Conservation (phyloP, 2,797 vertebrate species). For the Sebastes steindachneri region DNA sequence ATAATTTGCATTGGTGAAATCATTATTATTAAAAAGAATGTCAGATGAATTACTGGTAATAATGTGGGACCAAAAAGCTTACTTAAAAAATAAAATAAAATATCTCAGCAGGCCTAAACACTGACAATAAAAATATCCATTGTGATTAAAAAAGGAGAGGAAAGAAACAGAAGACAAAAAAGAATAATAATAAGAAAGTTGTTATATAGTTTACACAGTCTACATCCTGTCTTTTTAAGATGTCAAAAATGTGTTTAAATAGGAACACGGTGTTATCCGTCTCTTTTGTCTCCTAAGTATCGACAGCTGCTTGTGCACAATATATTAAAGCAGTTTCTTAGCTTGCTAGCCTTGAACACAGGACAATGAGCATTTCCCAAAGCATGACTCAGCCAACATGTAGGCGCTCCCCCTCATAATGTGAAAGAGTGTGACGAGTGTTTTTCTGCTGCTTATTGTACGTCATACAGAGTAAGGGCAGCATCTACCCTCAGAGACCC, state of each 20-base stretch:
- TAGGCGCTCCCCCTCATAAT: neutral
- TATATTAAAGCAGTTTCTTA: neutral
- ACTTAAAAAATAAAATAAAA: neutral
- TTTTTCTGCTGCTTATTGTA: constrained; percentile 12
- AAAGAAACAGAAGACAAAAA: neutral
- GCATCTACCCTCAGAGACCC: neutral
- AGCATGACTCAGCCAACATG: constrained; percentile 6
- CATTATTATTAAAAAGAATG: neutral
- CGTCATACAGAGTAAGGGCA: constrained; percentile 1
- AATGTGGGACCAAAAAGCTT: neutral
- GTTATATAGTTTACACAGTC: neutral
- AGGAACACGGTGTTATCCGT: neutral
- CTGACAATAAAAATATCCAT: neutral
- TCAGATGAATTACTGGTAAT: neutral
- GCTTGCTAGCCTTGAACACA: constrained; percentile 5
- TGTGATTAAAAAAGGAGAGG: neutral
- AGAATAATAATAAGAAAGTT: rapidly evolving
- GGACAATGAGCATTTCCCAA: constrained; percentile 26
- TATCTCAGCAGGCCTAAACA: neutral
- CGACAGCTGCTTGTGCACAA: neutral
- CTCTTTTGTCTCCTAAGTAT: neutral
- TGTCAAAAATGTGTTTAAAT: neutral
- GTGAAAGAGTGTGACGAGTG: constrained; percentile 4
- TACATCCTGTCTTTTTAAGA: neutral
- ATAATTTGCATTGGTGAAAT: neutral